Conservation (phyloP, 2,113 vertebrate species). For the Podiceps cristatus region DNA sequence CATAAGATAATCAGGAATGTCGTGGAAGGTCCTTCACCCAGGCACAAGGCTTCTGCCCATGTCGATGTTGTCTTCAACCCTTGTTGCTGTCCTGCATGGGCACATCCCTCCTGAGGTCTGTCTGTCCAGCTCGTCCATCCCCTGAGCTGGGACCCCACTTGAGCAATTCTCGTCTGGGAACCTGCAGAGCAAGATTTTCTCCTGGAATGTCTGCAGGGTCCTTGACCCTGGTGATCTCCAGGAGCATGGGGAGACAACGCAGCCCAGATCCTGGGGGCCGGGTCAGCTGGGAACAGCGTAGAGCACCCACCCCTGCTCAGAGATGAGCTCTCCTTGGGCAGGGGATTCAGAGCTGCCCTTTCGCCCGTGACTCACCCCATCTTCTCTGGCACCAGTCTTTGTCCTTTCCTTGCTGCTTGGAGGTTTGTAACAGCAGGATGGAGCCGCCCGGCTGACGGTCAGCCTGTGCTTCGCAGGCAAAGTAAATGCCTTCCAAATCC, state of each 20-base stretch:
- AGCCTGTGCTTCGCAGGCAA: neutral
- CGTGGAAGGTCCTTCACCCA: neutral
- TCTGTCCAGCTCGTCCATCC: neutral
- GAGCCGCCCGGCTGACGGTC: neutral
- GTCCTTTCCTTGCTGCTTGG: neutral
- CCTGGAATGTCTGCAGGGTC: neutral
- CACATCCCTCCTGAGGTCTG: neutral
- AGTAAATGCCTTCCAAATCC: neutral
- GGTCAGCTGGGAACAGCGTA: neutral
- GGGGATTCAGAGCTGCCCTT: neutral
- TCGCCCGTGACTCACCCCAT: neutral
- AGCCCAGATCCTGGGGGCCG: fast-evolving
- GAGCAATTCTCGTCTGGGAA: neutral
- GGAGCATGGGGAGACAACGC: neutral
- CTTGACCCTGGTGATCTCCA: neutral
- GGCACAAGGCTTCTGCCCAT: neutral
- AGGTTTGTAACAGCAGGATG: neutral
- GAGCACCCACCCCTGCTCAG: neutral
- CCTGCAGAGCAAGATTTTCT: neutral
- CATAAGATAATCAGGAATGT: neutral
- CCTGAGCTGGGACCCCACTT: neutral
- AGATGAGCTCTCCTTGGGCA: neutral
- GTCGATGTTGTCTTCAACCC: neutral
- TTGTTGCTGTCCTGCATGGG: neutral
- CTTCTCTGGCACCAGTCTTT: neutral